Conservation (phyloP, 2,113 vertebrate species). For the Cryptotis parvus region DNA sequence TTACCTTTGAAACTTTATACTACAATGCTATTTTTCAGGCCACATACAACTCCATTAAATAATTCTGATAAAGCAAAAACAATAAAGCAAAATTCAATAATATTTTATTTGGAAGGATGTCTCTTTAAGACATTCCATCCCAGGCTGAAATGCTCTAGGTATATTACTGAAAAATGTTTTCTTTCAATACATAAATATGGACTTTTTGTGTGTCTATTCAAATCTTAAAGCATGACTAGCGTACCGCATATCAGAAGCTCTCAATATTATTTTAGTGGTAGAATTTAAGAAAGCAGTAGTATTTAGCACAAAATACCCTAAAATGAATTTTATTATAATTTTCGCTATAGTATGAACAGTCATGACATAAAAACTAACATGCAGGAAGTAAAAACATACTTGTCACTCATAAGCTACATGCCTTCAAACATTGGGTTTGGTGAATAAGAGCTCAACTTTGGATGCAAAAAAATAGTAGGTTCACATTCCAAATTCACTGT, state of each 20-base stretch:
- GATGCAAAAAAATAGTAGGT: background rate
- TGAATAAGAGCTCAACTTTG: background rate
- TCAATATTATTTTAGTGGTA: background rate
- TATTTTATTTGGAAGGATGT: constrained; percentile 1
- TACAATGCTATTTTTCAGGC: background rate
- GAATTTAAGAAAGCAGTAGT: background rate
- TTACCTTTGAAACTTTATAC: constrained; percentile 29
- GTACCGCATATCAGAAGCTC: background rate
- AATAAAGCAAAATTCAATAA: background rate
- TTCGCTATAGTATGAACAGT: background rate
- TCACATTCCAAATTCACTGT: background rate
- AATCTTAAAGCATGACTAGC: background rate
- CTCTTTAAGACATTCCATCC: background rate
- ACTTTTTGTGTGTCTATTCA: background rate
- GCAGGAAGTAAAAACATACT: background rate
- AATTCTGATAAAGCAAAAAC: background rate
- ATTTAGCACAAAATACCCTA: background rate
- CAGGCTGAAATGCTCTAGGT: background rate
- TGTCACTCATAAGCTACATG: background rate
- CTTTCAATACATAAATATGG: too few species aligned
- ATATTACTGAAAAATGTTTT: background rate
- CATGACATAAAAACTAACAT: background rate
- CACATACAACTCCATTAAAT: background rate
- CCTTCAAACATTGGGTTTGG: background rate
- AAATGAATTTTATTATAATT: background rate